phyloP scores from a whole-genome alignment of 2,888 invertebrate species.

The Nasonia oneida region DNA sequence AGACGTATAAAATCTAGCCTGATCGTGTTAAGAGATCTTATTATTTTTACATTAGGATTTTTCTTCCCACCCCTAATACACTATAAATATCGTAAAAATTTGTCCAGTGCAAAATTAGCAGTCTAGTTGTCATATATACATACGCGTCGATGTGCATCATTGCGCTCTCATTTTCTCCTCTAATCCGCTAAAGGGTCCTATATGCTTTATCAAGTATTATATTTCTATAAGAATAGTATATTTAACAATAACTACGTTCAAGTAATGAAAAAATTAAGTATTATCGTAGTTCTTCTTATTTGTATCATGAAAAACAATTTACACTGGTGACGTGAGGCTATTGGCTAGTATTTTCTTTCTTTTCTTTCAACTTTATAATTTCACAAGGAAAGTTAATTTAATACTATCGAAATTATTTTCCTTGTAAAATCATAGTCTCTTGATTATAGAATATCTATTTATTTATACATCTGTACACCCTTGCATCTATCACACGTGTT shows the following conservation, averaged over 20 bases:
- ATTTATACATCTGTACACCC: conserved; percentile 79
- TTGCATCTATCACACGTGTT: conserved; percentile 73
- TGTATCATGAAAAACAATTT: conserved; percentile 72
- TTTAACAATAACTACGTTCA: conserved; percentile 75
- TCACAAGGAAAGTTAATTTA: conserved; percentile 63
- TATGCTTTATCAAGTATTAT: conserved; percentile 67
- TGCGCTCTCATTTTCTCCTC: conserved; percentile 57
- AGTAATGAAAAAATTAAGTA: conserved; percentile 74
- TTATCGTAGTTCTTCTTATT: conserved; percentile 69
- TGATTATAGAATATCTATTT: conserved; percentile 75
- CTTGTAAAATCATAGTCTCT: conserved; percentile 58
- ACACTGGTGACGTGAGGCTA: conserved; percentile 74
- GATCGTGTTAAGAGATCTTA: conserved; percentile 44
- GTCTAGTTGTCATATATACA: conserved; percentile 61
- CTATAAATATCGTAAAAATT: conserved; percentile 62
- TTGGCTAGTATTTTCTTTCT: conserved; percentile 69
- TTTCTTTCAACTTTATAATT: conserved; percentile 66
- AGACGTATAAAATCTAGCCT: conserved; percentile 58
- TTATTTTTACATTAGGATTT: conserved; percentile 57
- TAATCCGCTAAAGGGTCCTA: conserved; percentile 59
- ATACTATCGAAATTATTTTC: conserved; percentile 15
- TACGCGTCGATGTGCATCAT: conserved; percentile 53
- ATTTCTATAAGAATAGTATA: conserved; percentile 75
- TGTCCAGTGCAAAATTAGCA: conserved; percentile 63
- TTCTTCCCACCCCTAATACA: conserved; percentile 44